A percentile compares a stretch with the other conserved stretches of the same genome.
Conservation (phyloP, 2,888 invertebrate species). For the Aricia artaxerxes region DNA sequence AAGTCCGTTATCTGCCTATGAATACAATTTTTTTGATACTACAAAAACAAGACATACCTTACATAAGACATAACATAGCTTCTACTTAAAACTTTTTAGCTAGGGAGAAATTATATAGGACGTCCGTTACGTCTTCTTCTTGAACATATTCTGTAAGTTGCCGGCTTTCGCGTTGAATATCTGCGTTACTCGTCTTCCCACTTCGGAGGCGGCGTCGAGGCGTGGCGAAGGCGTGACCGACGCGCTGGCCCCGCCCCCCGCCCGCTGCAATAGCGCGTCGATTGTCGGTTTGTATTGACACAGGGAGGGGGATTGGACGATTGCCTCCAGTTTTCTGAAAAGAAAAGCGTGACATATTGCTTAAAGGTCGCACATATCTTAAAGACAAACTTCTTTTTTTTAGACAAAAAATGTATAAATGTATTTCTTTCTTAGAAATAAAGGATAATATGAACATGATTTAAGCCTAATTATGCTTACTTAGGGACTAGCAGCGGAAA, state of each 20-base stretch:
- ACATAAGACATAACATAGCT: too few species aligned
- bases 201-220: conserved; percentile 67
- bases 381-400: too few species aligned
- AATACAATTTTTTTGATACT: too few species aligned
- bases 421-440: too few species aligned
- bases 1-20: too few species aligned
- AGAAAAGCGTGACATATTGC: not conserved
- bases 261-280: conserved; percentile 65
- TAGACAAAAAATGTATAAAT: too few species aligned
- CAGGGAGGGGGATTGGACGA: conserved; percentile 59
- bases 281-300: conserved; percentile 65
- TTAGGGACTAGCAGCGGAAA: too few species aligned
- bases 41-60: too few species aligned
- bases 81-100: too few species aligned
- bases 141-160: conserved; percentile 73
- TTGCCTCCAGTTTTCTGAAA: conserved; percentile 69
- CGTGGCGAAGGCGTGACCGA: conserved; percentile 52
- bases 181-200: conserved; percentile 70
- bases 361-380: too few species aligned
- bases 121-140: conserved; percentile 68
- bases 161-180: conserved; percentile 75
- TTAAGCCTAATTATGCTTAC: too few species aligned
- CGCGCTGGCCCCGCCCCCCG: conserved; percentile 45
- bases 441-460: too few species aligned
- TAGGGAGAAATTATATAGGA: not conserved